Evolutionary conservation across 1,140 invertebrate species (phyloP).

Genomic region (Penaeus vannamei): DNA sequence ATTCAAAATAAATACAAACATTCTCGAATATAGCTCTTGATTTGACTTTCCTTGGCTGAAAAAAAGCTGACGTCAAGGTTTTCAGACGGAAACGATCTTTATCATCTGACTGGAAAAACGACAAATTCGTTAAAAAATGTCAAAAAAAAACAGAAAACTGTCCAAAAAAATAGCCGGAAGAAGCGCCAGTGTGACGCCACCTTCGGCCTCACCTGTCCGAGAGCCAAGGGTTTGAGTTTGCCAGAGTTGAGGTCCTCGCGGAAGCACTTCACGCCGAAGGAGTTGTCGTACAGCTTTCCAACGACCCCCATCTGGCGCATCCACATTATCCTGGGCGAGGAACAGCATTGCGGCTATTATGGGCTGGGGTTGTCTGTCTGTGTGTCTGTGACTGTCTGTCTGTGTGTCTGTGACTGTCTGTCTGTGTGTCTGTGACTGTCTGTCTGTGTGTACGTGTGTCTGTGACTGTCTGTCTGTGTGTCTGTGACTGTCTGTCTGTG

Average conservation of each 20-base stretch:
- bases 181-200: no score
- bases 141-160: no score
- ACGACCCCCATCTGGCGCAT: slow-evolving; percentile 23
- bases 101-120: no score
- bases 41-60: no score
- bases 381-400: neutral
- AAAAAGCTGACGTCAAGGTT: no score
- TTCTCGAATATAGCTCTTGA: no score
- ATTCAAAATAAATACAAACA: no score
- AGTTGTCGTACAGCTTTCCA: neutral
- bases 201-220: neutral
- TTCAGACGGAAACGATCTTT: no score
- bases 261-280: slow-evolving; percentile 33
- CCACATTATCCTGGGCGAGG: neutral
- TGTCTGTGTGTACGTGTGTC: neutral
- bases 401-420: neutral
- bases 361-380: no score
- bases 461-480: no score
- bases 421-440: neutral
- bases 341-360: neutral
- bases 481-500: neutral
- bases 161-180: no score
- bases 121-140: no score
- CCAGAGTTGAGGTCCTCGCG: neutral
- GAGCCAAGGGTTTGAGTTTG: neutral